Conservation (phyloP, 1,140 invertebrate species). For the Glossosoma conforme region DNA sequence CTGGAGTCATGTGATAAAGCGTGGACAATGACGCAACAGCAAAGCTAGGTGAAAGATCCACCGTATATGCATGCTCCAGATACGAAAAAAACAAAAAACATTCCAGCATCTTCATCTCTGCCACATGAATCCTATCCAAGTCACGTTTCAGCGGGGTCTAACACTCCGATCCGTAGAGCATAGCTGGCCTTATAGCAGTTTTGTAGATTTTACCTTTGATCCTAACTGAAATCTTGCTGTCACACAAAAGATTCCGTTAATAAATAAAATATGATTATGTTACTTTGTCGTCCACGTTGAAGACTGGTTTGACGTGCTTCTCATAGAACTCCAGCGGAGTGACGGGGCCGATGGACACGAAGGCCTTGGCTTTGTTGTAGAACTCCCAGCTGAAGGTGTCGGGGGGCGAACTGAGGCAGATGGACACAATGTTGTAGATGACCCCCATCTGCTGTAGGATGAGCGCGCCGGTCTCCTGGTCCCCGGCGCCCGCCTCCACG, state of each 20-base stretch:
- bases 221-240: too few species aligned
- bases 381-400: slow-evolving; percentile 81
- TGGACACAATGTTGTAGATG: slow-evolving; percentile 78
- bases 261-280: too few species aligned
- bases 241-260: too few species aligned
- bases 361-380: slow-evolving; percentile 81
- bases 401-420: slow-evolving; percentile 70
- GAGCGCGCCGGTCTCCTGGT: slow-evolving; percentile 50
- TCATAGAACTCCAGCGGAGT: slow-evolving; percentile 78
- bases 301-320: slow-evolving; percentile 70
- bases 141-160: too few species aligned
- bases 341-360: slow-evolving; percentile 69
- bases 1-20: too few species aligned
- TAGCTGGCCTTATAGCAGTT: too few species aligned
- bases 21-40: too few species aligned
- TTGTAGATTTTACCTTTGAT: too few species aligned
- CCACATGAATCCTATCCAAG: background rate
- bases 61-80: too few species aligned
- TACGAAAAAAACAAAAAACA: background rate
- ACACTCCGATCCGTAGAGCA: too few species aligned
- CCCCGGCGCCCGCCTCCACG: slow-evolving; percentile 52
- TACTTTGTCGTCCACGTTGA: slow-evolving; percentile 80
- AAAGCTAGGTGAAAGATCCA: too few species aligned
- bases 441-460: slow-evolving; percentile 66
- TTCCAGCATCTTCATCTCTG: background rate